These are phyloP conservation scores for Bugulina stolonifera DNA, from an alignment of 2,888 invertebrate species.

Conservation along the genomic window DNA sequence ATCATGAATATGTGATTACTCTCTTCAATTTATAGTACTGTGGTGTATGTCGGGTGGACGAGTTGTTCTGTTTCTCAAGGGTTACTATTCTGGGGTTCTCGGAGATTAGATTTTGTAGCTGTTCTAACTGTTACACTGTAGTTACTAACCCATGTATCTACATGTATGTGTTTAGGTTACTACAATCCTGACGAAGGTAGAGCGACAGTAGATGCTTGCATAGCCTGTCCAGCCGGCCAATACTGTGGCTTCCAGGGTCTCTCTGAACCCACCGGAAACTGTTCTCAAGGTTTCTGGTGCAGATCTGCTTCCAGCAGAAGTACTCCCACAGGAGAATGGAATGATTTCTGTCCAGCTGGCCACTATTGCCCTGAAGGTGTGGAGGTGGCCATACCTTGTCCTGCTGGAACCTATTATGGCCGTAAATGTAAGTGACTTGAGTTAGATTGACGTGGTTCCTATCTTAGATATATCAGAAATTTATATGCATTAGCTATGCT, in stretches of 20 bases:
- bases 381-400: conserved; percentile 33
- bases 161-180: conserved; percentile 44
- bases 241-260: conserved; percentile 45
- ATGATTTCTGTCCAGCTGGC: conserved; percentile 44
- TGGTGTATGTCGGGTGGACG: no score
- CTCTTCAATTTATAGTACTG: no score
- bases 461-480: no score
- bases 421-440: not conserved
- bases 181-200: conserved; percentile 39
- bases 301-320: conserved; percentile 37
- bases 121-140: no score
- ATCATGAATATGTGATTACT: no score
- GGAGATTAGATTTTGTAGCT: no score
- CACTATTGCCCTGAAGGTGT: conserved; percentile 46
- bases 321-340: conserved; percentile 42
- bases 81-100: no score
- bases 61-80: no score
- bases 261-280: conserved; percentile 37
- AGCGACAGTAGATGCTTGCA: conserved; percentile 35
- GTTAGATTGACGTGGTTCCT: no score
- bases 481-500: no score
- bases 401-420: conserved; percentile 33
- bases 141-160: no score
- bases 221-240: conserved; percentile 40
- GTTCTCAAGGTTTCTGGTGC: conserved; percentile 46